Conservation (phyloP, 2,797 vertebrate species). For the Sus cebifrons region DNA sequence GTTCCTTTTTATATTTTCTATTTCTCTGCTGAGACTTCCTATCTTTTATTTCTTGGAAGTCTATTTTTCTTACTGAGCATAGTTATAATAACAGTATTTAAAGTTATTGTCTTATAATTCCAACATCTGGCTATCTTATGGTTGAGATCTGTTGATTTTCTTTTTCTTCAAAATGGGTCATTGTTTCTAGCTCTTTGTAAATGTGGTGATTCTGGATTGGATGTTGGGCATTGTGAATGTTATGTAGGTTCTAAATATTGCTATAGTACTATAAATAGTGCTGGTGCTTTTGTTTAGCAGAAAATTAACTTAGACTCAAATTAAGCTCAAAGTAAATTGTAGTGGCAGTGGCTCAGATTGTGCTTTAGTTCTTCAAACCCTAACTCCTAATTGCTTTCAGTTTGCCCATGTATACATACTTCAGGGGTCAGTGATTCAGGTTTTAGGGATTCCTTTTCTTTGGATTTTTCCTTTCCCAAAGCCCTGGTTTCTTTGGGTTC, state of each 20-base stretch:
- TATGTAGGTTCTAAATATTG: neutral
- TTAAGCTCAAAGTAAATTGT: neutral
- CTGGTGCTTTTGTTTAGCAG: neutral
- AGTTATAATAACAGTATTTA: neutral
- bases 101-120: neutral
- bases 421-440: neutral
- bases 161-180: neutral
- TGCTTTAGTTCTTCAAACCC: neutral
- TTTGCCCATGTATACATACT: neutral
- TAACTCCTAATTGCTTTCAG: neutral
- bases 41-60: neutral
- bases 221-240: neutral
- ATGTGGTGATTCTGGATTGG: neutral
- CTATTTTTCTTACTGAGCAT: neutral
- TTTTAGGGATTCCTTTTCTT: neutral
- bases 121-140: neutral
- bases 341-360: neutral
- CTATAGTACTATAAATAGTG: neutral
- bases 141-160: neutral
- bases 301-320: neutral
- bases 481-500: neutral
- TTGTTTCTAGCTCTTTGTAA: neutral
- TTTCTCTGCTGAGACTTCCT: neutral
- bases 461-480: neutral
- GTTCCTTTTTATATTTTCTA: neutral